A percentile compares a stretch with the other conserved stretches of the same genome.
phyloP scores from a whole-genome alignment of 2,113 vertebrate species.

The Xiphophorus maculatus region DNA sequence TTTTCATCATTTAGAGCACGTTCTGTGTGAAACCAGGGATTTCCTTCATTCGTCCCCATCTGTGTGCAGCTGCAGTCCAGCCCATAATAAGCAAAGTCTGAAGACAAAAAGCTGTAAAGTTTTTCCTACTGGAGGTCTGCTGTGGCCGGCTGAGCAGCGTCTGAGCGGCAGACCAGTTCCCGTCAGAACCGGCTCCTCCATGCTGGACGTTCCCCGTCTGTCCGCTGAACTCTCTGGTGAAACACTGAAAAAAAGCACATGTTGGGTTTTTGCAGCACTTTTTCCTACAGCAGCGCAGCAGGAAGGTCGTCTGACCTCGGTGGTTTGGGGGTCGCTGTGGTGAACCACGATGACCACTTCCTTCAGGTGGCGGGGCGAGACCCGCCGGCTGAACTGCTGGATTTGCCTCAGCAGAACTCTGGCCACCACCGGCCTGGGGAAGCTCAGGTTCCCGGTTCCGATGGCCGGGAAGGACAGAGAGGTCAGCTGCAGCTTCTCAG shows the following conservation, averaged over 20 bases:
- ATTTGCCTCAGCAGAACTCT: constrained; percentile 79
- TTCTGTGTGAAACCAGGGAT: no score
- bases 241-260: constrained; percentile 58
- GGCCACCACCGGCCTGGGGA: constrained; percentile 82
- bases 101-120: no score
- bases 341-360: constrained; percentile 83
- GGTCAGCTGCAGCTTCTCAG: constrained; percentile 69
- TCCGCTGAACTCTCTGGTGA: constrained; percentile 59
- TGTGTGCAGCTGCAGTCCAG: no score
- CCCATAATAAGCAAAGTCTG: no score
- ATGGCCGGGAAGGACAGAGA: constrained; percentile 89
- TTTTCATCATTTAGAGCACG: no score
- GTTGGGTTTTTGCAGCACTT: not conserved
- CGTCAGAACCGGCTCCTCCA: not conserved
- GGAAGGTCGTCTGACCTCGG: constrained; percentile 43
- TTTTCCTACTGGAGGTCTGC: constrained; percentile 48
- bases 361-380: constrained; percentile 58
- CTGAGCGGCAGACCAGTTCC: not conserved
- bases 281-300: not conserved
- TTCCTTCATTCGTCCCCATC: no score
- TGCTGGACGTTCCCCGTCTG: constrained; percentile 12
- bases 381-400: constrained; percentile 73
- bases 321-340: constrained; percentile 67
- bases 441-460: constrained; percentile 87
- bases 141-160: constrained; percentile 15